A percentile compares a stretch with the other conserved stretches of the same genome.
These are phyloP conservation scores for Coregonus suidteri DNA, from an alignment of 2,797 vertebrate species.

Conservation along the genomic window DNA sequence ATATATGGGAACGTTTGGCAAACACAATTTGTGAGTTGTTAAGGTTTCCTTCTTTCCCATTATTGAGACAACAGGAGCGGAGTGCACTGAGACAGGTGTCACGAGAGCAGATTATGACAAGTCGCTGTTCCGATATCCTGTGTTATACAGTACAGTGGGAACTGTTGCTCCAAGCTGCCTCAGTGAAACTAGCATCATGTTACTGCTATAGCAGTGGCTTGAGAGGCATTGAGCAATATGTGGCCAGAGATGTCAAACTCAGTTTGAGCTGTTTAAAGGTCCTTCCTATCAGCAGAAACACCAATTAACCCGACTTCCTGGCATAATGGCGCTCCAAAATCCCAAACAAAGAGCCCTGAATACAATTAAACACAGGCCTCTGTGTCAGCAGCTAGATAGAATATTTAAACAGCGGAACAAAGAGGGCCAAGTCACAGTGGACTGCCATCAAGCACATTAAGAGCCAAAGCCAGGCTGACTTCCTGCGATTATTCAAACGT, in stretches of 20 bases:
- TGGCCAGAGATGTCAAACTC: not conserved
- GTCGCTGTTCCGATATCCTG: not conserved
- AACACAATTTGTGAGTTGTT: not conserved
- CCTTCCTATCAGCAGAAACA: constrained; percentile 38
- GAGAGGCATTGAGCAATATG: not conserved
- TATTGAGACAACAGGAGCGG: not conserved
- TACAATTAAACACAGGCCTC: constrained; percentile 39
- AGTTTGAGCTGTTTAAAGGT: constrained; percentile 30
- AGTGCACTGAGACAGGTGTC: not conserved
- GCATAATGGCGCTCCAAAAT: constrained; percentile 22
- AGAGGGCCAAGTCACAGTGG: constrained; percentile 15
- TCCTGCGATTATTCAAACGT: constrained; percentile 33
- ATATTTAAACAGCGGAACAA: constrained; percentile 27
- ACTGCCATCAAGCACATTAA: constrained; percentile 21
- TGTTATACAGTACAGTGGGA: not conserved
- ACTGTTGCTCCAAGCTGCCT: constrained; percentile 2
- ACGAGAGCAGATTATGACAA: not conserved
- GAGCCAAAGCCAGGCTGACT: not conserved
- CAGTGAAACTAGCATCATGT: not conserved
- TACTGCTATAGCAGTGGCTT: not conserved
- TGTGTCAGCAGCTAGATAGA: constrained; percentile 33
- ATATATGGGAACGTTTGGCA: constrained; percentile 51
- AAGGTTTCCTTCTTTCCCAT: not conserved
- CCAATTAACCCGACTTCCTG: constrained; percentile 41
- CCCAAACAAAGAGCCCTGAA: constrained; percentile 37